These are phyloP conservation scores for Podabrus alpinus DNA, from an alignment of 2,888 invertebrate species.

Conservation along the genomic window DNA sequence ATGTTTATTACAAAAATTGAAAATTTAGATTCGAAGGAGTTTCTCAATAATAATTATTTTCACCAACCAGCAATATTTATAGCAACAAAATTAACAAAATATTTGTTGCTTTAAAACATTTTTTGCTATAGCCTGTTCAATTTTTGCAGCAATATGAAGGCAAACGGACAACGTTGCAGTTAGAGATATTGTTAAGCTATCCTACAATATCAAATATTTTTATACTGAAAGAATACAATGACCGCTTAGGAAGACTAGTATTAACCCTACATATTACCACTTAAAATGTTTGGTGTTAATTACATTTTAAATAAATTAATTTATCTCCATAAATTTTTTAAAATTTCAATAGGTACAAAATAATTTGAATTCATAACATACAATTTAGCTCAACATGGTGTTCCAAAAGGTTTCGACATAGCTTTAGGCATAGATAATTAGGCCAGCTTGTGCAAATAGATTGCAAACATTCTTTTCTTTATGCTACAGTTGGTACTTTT, in stretches of 20 bases:
- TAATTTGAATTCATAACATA: background rate
- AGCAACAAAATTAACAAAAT: background rate
- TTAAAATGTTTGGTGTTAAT: conserved; percentile 42
- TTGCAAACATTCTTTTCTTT: background rate
- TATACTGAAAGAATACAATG: conserved; percentile 49
- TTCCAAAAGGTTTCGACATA: background rate
- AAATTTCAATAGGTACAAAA: background rate
- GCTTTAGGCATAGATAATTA: background rate
- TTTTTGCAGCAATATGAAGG: conserved; percentile 30
- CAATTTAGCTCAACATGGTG: background rate
- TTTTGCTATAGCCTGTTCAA: conserved; percentile 23
- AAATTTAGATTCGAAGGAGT: background rate
- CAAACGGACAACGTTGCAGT: conserved; percentile 46
- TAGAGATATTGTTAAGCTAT: conserved; percentile 44
- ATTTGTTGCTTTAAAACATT: background rate
- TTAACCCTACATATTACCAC: conserved; percentile 36
- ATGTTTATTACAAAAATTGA: background rate
- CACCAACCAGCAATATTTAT: background rate
- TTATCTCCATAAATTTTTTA: background rate
- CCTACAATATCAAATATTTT: conserved; percentile 43
- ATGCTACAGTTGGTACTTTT: background rate
- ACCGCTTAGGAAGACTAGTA: conserved; percentile 46
- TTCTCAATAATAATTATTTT: background rate
- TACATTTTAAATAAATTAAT: background rate
- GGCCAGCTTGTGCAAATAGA: background rate